Conservation (phyloP, 2,113 vertebrate species). For the Perognathus longimembris region DNA sequence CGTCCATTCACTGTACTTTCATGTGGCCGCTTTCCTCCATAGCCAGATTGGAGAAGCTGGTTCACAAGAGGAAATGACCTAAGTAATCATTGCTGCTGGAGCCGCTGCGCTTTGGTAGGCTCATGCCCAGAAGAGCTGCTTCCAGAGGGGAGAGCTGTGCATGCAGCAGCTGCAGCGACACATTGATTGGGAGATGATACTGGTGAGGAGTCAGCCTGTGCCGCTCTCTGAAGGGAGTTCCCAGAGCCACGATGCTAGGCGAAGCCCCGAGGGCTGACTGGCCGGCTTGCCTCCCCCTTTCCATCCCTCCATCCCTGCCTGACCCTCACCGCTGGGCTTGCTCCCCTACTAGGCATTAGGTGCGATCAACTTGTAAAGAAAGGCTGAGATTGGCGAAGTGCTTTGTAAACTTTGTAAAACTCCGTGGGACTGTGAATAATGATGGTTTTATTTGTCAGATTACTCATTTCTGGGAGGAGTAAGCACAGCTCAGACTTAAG, state of each 20-base stretch:
- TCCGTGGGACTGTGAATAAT: rapidly evolving
- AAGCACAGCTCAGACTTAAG: not conserved
- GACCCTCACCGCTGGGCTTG: not conserved
- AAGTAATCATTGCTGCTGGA: not conserved
- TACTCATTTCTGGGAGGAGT: not conserved
- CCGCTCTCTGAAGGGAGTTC: not conserved
- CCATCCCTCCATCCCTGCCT: not conserved
- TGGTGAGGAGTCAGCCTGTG: no score
- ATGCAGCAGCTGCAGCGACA: rapidly evolving
- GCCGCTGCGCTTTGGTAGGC: not conserved
- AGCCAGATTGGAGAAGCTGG: not conserved
- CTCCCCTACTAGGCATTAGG: not conserved
- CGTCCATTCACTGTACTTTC: not conserved
- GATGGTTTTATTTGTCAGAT: rapidly evolving
- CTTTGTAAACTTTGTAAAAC: not conserved
- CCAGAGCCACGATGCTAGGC: not conserved
- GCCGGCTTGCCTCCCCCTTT: not conserved
- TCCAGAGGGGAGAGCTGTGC: not conserved
- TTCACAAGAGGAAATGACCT: not conserved
- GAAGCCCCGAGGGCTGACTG: not conserved
- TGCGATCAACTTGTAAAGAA: not conserved
- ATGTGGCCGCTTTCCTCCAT: not conserved
- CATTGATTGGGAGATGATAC: not conserved
- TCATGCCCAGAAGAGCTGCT: not conserved
- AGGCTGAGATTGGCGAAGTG: not conserved